Percentiles rank a stretch among this genome's conserved stretches.
These are phyloP conservation scores for Dendrolimus pini DNA, from an alignment of 2,888 invertebrate species.

Conservation along the genomic window DNA sequence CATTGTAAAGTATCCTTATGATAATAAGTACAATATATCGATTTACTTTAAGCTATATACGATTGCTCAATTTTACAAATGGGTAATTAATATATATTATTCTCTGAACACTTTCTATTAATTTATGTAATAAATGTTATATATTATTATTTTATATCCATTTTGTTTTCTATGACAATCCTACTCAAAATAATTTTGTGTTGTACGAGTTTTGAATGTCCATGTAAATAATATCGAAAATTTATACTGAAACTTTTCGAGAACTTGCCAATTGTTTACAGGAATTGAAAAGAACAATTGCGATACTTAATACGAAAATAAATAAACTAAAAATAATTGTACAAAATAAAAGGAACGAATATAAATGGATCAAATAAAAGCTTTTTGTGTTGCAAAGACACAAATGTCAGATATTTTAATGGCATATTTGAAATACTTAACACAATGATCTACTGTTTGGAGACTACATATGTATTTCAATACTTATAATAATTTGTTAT, in stretches of 20 bases:
- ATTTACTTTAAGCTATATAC: constrained; percentile 55
- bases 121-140: neutral
- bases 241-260: constrained; percentile 11
- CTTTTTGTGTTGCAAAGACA: constrained; percentile 1
- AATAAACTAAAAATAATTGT: constrained; percentile 30
- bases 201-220: neutral
- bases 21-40: constrained; percentile 61
- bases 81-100: constrained; percentile 25
- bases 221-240: constrained; percentile 18
- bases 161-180: no score
- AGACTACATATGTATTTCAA: no score
- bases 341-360: constrained; percentile 27
- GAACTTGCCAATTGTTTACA: constrained; percentile 36
- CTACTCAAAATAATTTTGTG: neutral
- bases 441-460: no score
- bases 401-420: neutral
- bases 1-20: constrained; percentile 46
- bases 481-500: no score
- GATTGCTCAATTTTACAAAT: constrained; percentile 67
- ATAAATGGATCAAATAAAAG: constrained; percentile 8
- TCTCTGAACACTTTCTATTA: constrained; percentile 9
- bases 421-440: neutral
- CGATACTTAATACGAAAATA: constrained; percentile 26
- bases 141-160: no score
- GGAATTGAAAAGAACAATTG: constrained; percentile 47